Evolutionary conservation across 2,888 invertebrate species (phyloP).

Genomic region (Alloplasta piceator): DNA sequence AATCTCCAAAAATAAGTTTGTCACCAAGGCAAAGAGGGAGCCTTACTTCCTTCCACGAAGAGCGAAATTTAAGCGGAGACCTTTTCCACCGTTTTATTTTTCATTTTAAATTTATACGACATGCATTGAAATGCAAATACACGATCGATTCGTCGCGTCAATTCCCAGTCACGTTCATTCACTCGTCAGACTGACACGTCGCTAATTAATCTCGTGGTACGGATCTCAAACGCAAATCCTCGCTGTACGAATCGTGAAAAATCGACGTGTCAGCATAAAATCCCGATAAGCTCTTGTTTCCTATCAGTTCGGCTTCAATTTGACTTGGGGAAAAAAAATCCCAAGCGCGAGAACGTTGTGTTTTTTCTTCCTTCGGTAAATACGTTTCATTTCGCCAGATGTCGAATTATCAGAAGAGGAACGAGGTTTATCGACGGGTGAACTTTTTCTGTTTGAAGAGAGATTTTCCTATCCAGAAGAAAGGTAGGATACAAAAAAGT

Average conservation of each 20-base stretch:
- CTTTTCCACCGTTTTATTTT: neutral
- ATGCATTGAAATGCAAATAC: constrained; percentile 1
- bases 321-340: neutral
- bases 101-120: neutral
- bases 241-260: neutral
- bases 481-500: too few species aligned
- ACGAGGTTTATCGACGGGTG: too few species aligned
- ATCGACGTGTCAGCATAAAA: constrained; percentile 9
- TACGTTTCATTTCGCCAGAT: neutral
- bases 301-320: neutral
- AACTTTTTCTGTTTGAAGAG: too few species aligned
- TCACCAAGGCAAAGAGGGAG: too few species aligned
- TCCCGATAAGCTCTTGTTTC: constrained; percentile 22
- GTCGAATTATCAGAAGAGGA: too few species aligned
- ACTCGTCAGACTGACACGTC: constrained; percentile 19
- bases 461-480: too few species aligned
- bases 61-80: neutral
- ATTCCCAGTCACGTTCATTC: constrained; percentile 29
- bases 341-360: neutral
- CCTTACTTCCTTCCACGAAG: too few species aligned
- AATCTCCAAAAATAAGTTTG: too few species aligned
- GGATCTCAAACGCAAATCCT: constrained; percentile 25
- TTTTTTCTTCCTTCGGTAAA: neutral
- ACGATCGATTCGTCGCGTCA: neutral
- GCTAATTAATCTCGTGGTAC: constrained; percentile 43